A percentile compares a stretch with the other conserved stretches of the same genome.
These are phyloP conservation scores for Drosophila neotestacea DNA, from an alignment of 2,888 invertebrate genomes.

Conservation along the genomic window DNA sequence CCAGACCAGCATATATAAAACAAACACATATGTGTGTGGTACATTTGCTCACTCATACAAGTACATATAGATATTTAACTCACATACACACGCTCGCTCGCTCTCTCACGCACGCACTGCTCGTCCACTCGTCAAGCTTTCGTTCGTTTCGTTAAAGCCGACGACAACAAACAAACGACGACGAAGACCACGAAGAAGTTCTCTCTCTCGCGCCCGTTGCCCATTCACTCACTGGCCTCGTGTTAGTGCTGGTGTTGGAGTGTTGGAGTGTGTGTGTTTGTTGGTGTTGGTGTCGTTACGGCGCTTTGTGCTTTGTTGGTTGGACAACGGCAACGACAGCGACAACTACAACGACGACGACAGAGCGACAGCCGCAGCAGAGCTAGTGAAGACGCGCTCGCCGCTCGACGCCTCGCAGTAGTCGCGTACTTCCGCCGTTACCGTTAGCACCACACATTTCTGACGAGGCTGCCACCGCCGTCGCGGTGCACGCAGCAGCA, in stretches of 20 bases:
- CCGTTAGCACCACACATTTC: conserved; percentile 77
- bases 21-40: not conserved
- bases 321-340: conserved; percentile 57
- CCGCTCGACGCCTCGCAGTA: conserved; percentile 76
- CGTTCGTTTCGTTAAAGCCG: conserved; percentile 59
- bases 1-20: not conserved
- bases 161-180: conserved; percentile 21
- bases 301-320: conserved; percentile 69
- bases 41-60: conserved; percentile 33
- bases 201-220: conserved; percentile 49
- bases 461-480: conserved; percentile 71
- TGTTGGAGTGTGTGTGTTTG: conserved; percentile 31
- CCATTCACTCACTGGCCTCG: conserved; percentile 61
- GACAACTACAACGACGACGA: conserved; percentile 36
- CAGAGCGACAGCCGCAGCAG: conserved; percentile 64
- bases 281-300: conserved; percentile 53
- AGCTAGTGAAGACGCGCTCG: conserved; percentile 77
- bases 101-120: conserved; percentile 56
- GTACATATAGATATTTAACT: conserved; percentile 20
- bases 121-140: conserved; percentile 68
- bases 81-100: conserved; percentile 18
- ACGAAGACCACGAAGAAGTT: conserved; percentile 48
- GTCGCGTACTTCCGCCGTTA: conserved; percentile 79
- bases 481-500: conserved; percentile 71
- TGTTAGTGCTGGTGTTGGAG: conserved; percentile 41